phyloP scores from a whole-genome alignment of 2,888 invertebrate genomes.

The Pimpla rufipes region DNA sequence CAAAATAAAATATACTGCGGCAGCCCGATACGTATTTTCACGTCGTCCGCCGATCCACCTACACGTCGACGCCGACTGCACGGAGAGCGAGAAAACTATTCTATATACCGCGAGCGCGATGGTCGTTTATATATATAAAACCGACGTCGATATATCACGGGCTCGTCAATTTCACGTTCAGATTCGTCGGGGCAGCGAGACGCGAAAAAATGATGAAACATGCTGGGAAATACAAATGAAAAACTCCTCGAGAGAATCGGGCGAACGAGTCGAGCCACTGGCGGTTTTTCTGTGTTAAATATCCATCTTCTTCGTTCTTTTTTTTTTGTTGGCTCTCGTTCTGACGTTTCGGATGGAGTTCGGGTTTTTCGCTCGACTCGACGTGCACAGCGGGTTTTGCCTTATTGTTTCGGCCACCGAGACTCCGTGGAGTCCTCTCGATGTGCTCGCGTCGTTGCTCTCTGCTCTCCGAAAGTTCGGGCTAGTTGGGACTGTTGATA shows the following conservation, averaged over 20 bases:
- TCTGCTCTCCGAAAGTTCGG: not conserved
- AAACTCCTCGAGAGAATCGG: conserved; percentile 29
- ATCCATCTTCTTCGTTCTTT: not conserved
- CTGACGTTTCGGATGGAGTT: conserved; percentile 21
- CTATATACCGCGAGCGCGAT: not conserved
- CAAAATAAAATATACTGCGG: conserved; percentile 32
- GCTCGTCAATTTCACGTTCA: conserved; percentile 37
- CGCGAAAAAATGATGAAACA: conserved; percentile 12
- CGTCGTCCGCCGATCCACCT: not conserved
- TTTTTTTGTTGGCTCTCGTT: conserved; percentile 27
- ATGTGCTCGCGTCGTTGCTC: conserved; percentile 7
- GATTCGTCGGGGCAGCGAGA: conserved; percentile 2
- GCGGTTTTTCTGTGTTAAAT: conserved; percentile 5
- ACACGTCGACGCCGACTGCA: not conserved
- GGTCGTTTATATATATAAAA: not conserved
- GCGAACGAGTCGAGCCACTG: not conserved
- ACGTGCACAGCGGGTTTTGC: conserved; percentile 34
- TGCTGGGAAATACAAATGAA: conserved; percentile 13
- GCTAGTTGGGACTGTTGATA: not conserved
- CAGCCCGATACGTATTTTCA: conserved; percentile 22
- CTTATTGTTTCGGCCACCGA: conserved; percentile 49
- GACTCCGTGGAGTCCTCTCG: not conserved
- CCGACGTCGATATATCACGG: conserved; percentile 15
- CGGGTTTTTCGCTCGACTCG: conserved; percentile 30
- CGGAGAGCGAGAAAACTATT: conserved; percentile 18